Conservation (phyloP, 2,113 vertebrate species). For the Periophthalmodon schlosseri region DNA sequence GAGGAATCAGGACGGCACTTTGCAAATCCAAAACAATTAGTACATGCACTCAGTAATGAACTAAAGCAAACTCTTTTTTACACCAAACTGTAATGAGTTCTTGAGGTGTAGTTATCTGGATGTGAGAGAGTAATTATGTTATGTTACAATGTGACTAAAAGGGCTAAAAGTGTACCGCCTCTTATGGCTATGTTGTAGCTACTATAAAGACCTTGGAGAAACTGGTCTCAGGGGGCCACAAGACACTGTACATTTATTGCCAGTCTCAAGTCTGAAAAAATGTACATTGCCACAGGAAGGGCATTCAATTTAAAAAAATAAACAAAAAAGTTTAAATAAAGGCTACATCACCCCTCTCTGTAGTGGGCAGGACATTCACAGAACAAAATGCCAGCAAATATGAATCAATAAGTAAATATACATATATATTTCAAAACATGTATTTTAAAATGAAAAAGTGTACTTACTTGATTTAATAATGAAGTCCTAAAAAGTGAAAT, state of each 20-base stretch:
- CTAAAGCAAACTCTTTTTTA: slow-evolving; percentile 22
- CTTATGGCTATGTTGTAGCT: no score
- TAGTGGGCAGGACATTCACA: no score
- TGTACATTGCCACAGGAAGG: neutral
- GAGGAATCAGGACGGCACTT: slow-evolving; percentile 31
- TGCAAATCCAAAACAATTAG: slow-evolving; percentile 46
- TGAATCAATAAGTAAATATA: no score
- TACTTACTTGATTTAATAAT: no score
- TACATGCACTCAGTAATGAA: slow-evolving; percentile 35
- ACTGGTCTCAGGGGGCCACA: neutral
- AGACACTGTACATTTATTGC: neutral
- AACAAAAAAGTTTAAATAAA: neutral
- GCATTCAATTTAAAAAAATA: neutral
- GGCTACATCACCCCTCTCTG: no score
- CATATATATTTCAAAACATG: no score
- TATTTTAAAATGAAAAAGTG: no score
- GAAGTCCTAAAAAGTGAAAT: no score
- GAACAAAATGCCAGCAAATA: no score
- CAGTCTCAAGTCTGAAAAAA: neutral
- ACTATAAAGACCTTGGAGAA: no score
- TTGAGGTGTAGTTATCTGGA: neutral
- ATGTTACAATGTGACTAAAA: slow-evolving; percentile 1
- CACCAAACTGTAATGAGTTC: slow-evolving; percentile 31
- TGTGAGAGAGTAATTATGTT: slow-evolving; percentile 27
- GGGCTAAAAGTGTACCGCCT: neutral